Conservation (phyloP, 37 sponge, comb jelly and placozoan species). For the Hexactinellida sp. region DNA sequence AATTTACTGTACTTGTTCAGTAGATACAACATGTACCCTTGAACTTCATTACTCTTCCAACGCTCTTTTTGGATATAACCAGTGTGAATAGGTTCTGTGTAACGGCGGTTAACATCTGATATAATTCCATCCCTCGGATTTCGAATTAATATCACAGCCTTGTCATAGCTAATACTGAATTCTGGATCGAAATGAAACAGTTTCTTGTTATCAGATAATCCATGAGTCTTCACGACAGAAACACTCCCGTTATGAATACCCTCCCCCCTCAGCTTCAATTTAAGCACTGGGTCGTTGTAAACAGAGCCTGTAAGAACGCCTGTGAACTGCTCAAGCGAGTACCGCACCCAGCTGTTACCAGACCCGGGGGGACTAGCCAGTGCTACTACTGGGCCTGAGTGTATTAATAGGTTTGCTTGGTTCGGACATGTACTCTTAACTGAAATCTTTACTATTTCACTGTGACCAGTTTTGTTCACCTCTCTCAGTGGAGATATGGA, state of each 20-base stretch:
- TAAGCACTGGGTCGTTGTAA: neutral
- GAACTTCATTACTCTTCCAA: neutral
- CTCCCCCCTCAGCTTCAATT: neutral
- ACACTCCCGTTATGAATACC: neutral
- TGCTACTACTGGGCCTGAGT: neutral
- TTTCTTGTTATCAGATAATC: neutral
- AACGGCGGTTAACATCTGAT: neutral
- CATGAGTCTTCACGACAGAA: neutral
- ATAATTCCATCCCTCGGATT: neutral
- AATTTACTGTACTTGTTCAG: neutral
- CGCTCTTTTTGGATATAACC: neutral
- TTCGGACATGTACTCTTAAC: too few species aligned
- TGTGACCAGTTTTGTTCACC: too few species aligned
- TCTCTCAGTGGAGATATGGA: too few species aligned
- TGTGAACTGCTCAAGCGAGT: neutral
- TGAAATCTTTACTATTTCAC: too few species aligned
- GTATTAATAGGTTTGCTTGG: too few species aligned
- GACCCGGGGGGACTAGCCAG: neutral
- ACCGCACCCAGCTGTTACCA: neutral
- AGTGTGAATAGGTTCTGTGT: neutral
- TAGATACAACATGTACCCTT: neutral
- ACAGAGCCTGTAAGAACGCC: neutral
- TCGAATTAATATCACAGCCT: neutral
- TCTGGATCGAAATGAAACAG: neutral
- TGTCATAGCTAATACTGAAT: neutral